Evolutionary conservation across 1,140 invertebrate genomes (phyloP).

Genomic region (Euwallacea fornicatus): DNA sequence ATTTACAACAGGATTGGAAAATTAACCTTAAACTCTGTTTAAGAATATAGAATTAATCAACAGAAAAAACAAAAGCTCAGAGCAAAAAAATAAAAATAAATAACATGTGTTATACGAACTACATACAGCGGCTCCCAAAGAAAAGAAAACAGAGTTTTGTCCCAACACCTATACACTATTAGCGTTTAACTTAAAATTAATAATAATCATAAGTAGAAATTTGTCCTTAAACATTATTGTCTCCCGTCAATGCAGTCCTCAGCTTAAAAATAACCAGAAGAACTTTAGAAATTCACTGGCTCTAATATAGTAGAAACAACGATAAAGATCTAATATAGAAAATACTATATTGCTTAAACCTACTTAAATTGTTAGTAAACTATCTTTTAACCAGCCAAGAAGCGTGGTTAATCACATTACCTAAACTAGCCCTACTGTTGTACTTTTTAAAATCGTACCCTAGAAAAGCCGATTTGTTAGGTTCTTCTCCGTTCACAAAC

Average conservation of each 20-base stretch:
- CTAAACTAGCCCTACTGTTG: conserved; percentile 35
- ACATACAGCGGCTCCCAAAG: conserved; percentile 39
- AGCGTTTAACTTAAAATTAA: background rate
- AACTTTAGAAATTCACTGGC: conserved; percentile 41
- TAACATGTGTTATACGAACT: conserved; percentile 39
- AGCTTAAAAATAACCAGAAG: conserved; percentile 41
- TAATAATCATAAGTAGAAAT: background rate
- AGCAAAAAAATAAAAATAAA: conserved; percentile 46
- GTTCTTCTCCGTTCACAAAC: too few species aligned
- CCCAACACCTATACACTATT: conserved; percentile 46
- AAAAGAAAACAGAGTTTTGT: conserved; percentile 42
- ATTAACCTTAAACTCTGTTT: conserved; percentile 1
- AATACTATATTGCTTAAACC: conserved; percentile 44
- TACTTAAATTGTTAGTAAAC: conserved; percentile 32
- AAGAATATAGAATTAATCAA: conserved; percentile 38
- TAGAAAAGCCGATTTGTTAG: background rate
- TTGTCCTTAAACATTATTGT: conserved; percentile 11
- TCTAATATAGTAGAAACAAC: conserved; percentile 14
- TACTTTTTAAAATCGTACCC: conserved; percentile 21
- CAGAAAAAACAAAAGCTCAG: conserved; percentile 40
- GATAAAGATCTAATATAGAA: conserved; percentile 37
- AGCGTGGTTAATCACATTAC: conserved; percentile 49
- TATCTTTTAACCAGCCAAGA: conserved; percentile 44
- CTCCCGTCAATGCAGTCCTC: conserved; percentile 40
- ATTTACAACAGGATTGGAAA: too few species aligned